Conservation (phyloP, 2,888 invertebrate species). For the Plutella xylostella region DNA sequence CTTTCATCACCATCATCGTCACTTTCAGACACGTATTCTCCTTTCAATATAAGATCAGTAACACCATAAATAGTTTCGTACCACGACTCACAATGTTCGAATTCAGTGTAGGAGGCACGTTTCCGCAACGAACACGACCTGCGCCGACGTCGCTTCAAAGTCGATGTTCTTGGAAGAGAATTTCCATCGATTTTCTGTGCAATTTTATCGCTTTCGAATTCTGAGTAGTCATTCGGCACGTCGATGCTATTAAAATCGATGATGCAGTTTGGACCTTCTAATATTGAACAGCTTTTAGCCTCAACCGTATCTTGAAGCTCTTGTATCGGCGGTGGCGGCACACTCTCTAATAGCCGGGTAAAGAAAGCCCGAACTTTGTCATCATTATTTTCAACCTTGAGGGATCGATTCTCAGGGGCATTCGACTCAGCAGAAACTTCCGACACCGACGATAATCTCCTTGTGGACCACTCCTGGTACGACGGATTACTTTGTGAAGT, state of each 20-base stretch:
- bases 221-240: slow-evolving; percentile 23
- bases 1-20: background rate
- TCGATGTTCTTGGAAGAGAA: slow-evolving; percentile 35
- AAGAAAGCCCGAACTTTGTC: slow-evolving; percentile 41
- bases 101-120: slow-evolving; percentile 18
- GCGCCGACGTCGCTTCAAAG: slow-evolving; percentile 29
- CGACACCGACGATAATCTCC: background rate
- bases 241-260: background rate
- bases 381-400: slow-evolving; percentile 30
- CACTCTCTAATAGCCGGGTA: slow-evolving; percentile 36
- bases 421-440: background rate
- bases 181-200: slow-evolving; percentile 22
- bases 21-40: background rate
- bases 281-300: too few relatives aligned
- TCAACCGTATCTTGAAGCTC: background rate
- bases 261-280: background rate
- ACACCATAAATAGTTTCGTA: slow-evolving; percentile 52
- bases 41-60: slow-evolving; percentile 28
- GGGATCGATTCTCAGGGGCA: too few relatives aligned
- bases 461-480: slow-evolving; percentile 18
- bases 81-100: slow-evolving; percentile 37
- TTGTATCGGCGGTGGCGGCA: slow-evolving; percentile 23
- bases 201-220: slow-evolving; percentile 41
- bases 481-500: slow-evolving; percentile 21
- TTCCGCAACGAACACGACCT: background rate